These are phyloP conservation scores for Dissostichus mawsoni DNA, from an alignment of 2,113 vertebrate genomes.

Conservation along the genomic window DNA sequence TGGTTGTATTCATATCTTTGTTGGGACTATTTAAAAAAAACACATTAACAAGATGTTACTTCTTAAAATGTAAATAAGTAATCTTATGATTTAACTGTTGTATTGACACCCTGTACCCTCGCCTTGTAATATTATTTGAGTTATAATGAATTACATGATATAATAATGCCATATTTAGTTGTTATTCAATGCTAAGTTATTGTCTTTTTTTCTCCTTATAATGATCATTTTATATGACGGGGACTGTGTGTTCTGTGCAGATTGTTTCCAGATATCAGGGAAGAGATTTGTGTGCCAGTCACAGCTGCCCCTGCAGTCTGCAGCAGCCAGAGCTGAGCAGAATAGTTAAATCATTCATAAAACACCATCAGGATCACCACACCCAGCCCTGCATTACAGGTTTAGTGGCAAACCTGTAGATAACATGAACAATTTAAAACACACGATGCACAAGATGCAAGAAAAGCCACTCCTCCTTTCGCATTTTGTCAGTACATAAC, in stretches of 20 bases:
- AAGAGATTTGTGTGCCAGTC: background rate
- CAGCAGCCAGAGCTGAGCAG: background rate
- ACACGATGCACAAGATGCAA: too few species aligned
- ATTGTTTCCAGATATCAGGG: background rate
- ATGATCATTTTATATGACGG: background rate
- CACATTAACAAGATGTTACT: background rate
- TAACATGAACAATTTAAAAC: background rate
- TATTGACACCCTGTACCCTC: background rate
- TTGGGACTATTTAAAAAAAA: background rate
- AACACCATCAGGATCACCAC: background rate
- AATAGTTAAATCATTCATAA: background rate
- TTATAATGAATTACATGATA: background rate
- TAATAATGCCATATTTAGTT: background rate
- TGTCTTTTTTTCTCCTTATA: too few species aligned
- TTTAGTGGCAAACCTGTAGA: background rate
- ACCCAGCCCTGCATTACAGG: background rate
- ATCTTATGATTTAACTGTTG: background rate
- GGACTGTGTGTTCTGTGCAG: background rate
- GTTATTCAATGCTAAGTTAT: too few species aligned
- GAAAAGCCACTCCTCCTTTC: too few species aligned
- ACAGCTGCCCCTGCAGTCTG: background rate
- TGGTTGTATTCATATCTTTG: too few species aligned
- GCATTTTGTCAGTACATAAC: too few species aligned
- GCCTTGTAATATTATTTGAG: too few species aligned
- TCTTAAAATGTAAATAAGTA: background rate